Conservation (phyloP, 2,113 vertebrate species). For the Ameiurus melas region DNA sequence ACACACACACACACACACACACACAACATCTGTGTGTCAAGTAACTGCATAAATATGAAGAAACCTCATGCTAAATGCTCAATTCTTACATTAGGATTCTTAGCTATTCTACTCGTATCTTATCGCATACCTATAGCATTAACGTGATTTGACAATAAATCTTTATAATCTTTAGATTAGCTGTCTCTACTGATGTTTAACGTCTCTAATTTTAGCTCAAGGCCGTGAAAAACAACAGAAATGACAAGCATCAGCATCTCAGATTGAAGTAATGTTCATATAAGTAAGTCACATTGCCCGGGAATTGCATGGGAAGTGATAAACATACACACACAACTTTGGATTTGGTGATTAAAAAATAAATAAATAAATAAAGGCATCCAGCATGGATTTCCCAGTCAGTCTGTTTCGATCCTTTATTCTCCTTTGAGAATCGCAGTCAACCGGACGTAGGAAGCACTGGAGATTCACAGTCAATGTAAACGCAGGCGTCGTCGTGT, state of each 20-base stretch:
- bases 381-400: background rate
- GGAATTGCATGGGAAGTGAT: background rate
- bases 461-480: slow-evolving; percentile 43
- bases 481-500: background rate
- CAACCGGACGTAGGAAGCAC: slow-evolving; percentile 48
- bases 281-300: background rate
- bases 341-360: background rate
- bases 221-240: background rate
- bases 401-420: background rate
- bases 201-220: background rate
- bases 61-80: background rate
- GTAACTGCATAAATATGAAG: background rate
- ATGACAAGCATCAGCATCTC: background rate
- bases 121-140: too few relatives aligned
- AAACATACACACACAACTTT: background rate
- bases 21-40: background rate
- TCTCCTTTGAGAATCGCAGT: background rate
- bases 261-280: background rate
- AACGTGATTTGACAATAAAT: background rate
- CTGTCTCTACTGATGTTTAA: background rate
- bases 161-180: too few relatives aligned
- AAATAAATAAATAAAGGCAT: background rate
- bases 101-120: background rate
- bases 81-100: background rate
- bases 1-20: background rate